Percentiles rank a stretch among this genome's conserved stretches.
phyloP scores from a whole-genome alignment of 2,797 vertebrate species.

The Sebastes minor region DNA sequence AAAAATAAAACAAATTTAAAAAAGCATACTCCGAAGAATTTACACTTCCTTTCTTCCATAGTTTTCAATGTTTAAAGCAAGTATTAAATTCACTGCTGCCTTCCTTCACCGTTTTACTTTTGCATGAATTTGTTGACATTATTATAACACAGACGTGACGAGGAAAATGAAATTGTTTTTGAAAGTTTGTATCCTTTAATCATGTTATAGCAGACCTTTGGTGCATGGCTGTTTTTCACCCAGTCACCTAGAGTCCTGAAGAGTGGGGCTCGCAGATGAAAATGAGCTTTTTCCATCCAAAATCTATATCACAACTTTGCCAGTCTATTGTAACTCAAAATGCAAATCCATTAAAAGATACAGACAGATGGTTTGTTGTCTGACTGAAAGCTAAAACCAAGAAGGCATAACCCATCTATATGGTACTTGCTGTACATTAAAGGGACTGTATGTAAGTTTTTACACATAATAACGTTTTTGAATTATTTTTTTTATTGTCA shows the following conservation, averaged over 20 bases:
- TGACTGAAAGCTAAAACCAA: conserved; percentile 4
- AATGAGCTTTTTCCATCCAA: background rate
- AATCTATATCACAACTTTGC: background rate
- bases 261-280: background rate
- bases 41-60: conserved; percentile 6
- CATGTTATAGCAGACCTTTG: background rate
- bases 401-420: background rate
- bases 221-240: background rate
- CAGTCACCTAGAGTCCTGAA: background rate
- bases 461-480: background rate
- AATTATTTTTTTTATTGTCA: background rate
- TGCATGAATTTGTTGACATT: background rate
- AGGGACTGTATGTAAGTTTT: no score
- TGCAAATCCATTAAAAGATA: conserved; percentile 22
- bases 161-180: background rate
- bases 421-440: background rate
- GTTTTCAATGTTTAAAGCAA: conserved; percentile 27
- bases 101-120: background rate
- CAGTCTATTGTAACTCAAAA: background rate
- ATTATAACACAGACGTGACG: background rate
- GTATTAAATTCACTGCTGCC: conserved; percentile 25
- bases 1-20: background rate
- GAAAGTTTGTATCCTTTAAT: background rate
- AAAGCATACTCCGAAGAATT: background rate
- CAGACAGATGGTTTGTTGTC: background rate